Percentiles rank a stretch among this genome's conserved stretches.
Evolutionary conservation across 2,113 vertebrate species (phyloP).

Genomic region (Antechinus flavipes): DNA sequence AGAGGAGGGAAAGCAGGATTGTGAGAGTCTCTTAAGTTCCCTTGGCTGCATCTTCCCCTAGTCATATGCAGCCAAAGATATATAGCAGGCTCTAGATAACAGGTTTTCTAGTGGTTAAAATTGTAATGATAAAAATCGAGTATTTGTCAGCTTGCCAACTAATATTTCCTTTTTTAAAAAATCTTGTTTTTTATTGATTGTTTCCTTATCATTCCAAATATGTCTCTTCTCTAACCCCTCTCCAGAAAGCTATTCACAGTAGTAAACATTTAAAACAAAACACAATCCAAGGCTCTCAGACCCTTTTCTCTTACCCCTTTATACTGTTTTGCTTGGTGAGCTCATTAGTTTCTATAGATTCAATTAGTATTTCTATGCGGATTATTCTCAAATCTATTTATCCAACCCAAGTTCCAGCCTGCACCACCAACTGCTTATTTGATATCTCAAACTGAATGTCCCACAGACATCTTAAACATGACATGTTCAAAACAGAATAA

Average conservation of each 20-base stretch:
- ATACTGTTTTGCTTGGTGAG: not conserved
- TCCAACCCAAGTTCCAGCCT: not conserved
- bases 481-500: not conserved
- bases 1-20: not conserved
- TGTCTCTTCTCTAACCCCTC: not conserved
- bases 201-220: not conserved
- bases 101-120: not conserved
- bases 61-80: not conserved
- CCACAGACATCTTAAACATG: not conserved
- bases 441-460: not conserved
- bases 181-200: not conserved
- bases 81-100: not conserved
- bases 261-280: not conserved
- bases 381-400: not conserved
- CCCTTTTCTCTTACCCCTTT: not conserved
- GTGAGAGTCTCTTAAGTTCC: not conserved
- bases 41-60: not conserved
- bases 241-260: not conserved
- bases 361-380: not conserved
- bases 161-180: not conserved
- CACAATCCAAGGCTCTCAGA: not conserved
- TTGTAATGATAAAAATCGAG: not conserved
- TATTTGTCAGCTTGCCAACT: not conserved
- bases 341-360: not conserved
- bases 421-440: not conserved